phyloP scores from a whole-genome alignment of 2,113 vertebrate species.

The Diphyllodes magnificus region DNA sequence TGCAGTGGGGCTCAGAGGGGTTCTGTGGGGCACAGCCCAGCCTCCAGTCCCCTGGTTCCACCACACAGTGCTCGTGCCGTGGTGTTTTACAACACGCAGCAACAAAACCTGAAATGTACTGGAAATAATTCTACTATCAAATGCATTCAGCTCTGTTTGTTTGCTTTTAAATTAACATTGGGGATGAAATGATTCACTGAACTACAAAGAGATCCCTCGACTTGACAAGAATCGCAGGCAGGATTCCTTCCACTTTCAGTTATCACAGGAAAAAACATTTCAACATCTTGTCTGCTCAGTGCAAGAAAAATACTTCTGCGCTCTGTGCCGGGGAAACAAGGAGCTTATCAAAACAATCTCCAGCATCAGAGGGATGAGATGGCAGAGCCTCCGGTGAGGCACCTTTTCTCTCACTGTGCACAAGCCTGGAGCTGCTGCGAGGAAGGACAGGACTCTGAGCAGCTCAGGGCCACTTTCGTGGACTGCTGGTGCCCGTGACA shows the following conservation, averaged over 20 bases:
- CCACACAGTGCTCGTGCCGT: rapidly evolving
- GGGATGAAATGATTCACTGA: constrained; percentile 53
- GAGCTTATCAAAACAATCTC: constrained; percentile 39
- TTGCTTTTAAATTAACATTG: constrained; percentile 58
- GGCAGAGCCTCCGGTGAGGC: neutral
- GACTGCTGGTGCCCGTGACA: neutral
- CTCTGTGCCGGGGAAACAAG: constrained; percentile 18
- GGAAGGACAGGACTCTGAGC: neutral
- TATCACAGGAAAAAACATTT: constrained; percentile 59
- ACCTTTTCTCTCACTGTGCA: neutral
- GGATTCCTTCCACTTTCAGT: constrained; percentile 33
- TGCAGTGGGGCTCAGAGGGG: neutral
- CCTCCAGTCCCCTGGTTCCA: neutral
- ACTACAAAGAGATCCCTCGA: constrained; percentile 52
- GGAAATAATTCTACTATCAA: constrained; percentile 44
- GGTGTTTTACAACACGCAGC: neutral
- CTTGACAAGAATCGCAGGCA: constrained; percentile 50
- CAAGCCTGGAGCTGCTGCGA: rapidly evolving
- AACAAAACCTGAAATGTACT: constrained; percentile 28
- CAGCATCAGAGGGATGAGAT: neutral
- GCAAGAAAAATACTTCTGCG: constrained; percentile 37
- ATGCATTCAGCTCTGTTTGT: constrained; percentile 51
- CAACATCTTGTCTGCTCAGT: constrained; percentile 46
- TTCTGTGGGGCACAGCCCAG: neutral
- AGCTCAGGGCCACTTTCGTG: neutral